These are phyloP conservation scores for Trididemnum nubilum DNA, from an alignment of 23 tunicate genomes.

Conservation along the genomic window DNA sequence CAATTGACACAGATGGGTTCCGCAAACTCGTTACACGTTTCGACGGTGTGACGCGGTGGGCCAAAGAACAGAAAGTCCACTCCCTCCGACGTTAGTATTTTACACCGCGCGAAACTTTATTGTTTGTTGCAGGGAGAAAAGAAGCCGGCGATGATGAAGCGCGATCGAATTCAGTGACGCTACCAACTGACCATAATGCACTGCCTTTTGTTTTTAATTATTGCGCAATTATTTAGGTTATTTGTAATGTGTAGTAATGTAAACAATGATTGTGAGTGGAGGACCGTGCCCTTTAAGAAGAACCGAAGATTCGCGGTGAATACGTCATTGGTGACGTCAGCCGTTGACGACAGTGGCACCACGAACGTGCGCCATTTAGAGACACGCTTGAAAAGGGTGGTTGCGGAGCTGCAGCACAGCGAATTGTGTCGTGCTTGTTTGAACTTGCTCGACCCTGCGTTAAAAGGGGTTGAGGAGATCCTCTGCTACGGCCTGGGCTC, in stretches of 20 bases:
- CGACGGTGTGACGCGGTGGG: no score
- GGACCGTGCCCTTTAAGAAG: slow-evolving; percentile 18
- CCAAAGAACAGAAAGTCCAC: no score
- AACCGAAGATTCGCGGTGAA: background rate
- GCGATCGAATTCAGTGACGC: no score
- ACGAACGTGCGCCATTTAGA: background rate
- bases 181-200: no score
- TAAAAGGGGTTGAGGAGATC: slow-evolving; percentile 6
- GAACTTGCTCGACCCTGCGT: background rate
- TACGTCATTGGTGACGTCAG: background rate
- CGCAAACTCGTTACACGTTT: no score
- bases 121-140: no score
- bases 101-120: no score
- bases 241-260: background rate
- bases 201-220: no score
- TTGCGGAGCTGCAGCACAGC: background rate
- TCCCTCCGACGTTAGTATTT: no score
- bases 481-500: slow-evolving; percentile 71
- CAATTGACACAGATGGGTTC: no score
- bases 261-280: slow-evolving; percentile 19
- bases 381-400: background rate
- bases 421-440: slow-evolving; percentile 10
- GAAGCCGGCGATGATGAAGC: no score
- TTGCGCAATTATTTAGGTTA: background rate
- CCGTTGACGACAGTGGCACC: background rate